Conservation (phyloP, 1,140 invertebrate genomes). For the Pissodes strobi region DNA sequence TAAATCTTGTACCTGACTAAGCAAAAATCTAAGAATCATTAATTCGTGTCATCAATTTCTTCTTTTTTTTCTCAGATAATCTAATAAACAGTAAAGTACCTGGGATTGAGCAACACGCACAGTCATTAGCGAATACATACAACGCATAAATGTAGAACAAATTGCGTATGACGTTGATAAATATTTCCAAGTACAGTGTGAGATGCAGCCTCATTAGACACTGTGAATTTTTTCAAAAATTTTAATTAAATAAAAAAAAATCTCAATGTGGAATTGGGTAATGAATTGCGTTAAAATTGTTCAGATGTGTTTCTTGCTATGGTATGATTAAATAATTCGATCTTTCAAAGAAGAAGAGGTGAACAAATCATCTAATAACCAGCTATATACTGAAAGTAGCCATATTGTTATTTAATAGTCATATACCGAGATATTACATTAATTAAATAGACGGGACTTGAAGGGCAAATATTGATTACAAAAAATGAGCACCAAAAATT, state of each 20-base stretch:
- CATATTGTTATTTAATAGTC: no score
- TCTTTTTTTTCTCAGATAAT: neutral
- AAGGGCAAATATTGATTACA: no score
- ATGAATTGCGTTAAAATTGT: constrained; percentile 5
- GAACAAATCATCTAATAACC: no score
- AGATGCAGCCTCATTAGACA: constrained; percentile 12
- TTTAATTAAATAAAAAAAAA: constrained; percentile 17
- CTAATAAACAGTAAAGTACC: constrained; percentile 1
- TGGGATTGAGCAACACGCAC: constrained; percentile 6
- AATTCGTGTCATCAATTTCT: constrained; percentile 1
- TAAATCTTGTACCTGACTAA: neutral
- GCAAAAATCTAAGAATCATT: constrained; percentile 5
- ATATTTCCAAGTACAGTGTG: constrained; percentile 19
- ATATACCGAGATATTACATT: no score
- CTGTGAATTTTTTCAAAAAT: constrained; percentile 13
- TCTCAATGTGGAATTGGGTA: neutral
- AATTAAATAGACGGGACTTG: no score
- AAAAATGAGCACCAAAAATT: no score
- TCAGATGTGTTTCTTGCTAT: neutral
- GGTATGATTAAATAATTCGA: no score
- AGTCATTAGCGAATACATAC: constrained; percentile 1
- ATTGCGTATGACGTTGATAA: constrained; percentile 28
- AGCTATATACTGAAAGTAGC: no score
- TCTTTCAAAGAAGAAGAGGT: no score
- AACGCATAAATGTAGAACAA: constrained; percentile 28